These are phyloP conservation scores for Drosophila mojavensis DNA, from an alignment of 1,140 invertebrate genomes.

Conservation along the genomic window DNA sequence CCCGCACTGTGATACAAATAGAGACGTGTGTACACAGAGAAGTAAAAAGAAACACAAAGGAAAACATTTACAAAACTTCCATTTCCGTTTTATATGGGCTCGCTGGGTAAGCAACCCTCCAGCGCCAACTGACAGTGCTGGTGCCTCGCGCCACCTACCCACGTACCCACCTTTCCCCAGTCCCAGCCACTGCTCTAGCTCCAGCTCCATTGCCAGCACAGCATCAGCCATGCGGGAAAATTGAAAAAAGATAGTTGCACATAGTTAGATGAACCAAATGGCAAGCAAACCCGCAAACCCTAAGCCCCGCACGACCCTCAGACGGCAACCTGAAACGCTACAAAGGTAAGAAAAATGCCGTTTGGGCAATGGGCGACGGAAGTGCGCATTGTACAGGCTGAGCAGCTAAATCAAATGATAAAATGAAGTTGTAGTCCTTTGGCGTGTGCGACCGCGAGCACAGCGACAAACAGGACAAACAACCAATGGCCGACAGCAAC, in stretches of 20 bases:
- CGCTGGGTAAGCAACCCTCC: slow-evolving; percentile 25
- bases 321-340: slow-evolving; percentile 32
- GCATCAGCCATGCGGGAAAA: slow-evolving; percentile 65
- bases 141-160: neutral
- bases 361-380: slow-evolving; percentile 57
- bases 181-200: neutral
- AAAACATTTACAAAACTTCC: slow-evolving; percentile 82
- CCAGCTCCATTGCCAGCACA: neutral
- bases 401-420: slow-evolving; percentile 79
- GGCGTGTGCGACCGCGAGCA: slow-evolving; percentile 20
- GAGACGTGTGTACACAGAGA: slow-evolving; percentile 22
- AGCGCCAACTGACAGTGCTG: slow-evolving; percentile 24
- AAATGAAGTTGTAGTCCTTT: slow-evolving; percentile 64
- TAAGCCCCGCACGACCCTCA: neutral
- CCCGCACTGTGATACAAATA: neutral
- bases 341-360: slow-evolving; percentile 49
- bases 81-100: slow-evolving; percentile 79
- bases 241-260: slow-evolving; percentile 79
- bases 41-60: slow-evolving; percentile 68
- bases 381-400: slow-evolving; percentile 75
- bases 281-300: slow-evolving; percentile 11
- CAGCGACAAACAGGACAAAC: neutral
- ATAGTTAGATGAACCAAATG: slow-evolving; percentile 53
- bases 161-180: neutral
- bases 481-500: slow-evolving; percentile 50